phyloP scores from a whole-genome alignment of 2,888 invertebrate genomes.

The Arge pagana region DNA sequence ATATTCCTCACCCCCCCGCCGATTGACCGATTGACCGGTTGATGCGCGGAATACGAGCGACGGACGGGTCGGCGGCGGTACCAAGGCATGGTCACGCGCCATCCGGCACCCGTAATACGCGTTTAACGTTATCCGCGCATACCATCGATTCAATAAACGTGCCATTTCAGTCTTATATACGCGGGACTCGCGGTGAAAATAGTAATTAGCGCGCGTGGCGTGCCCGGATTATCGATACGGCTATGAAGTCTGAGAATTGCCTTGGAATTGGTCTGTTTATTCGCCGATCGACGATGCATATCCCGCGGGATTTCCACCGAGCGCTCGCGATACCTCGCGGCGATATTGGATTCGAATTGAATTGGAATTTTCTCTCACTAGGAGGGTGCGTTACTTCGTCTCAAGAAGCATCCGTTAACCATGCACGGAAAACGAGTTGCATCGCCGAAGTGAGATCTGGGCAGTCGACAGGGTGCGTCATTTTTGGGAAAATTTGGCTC shows the following conservation, averaged over 20 bases:
- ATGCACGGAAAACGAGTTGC: no score
- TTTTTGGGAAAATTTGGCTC: no score
- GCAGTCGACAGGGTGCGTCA: no score
- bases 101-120: conserved; percentile 14
- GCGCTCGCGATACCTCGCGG: conserved; percentile 11
- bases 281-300: background rate
- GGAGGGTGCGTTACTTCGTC: conserved; percentile 16
- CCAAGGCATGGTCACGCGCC: no score
- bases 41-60: no score
- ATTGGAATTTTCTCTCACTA: conserved; percentile 11
- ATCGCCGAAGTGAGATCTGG: no score
- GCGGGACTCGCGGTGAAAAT: conserved; percentile 18
- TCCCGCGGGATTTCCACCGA: conserved; percentile 11
- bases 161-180: conserved; percentile 23
- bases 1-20: no score
- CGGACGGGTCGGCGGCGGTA: no score
- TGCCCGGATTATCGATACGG: conserved; percentile 21
- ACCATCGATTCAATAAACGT: conserved; percentile 26
- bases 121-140: conserved; percentile 24
- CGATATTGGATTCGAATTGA: conserved; percentile 17
- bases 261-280: conserved; percentile 16
- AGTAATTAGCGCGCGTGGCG: conserved; percentile 24
- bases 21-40: no score
- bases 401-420: conserved; percentile 10
- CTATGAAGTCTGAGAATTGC: conserved; percentile 12